Percentiles rank a stretch among this genome's conserved stretches.
Evolutionary conservation across 2,888 invertebrate genomes (phyloP).

Genomic region (Oxycera nigricornis): DNA sequence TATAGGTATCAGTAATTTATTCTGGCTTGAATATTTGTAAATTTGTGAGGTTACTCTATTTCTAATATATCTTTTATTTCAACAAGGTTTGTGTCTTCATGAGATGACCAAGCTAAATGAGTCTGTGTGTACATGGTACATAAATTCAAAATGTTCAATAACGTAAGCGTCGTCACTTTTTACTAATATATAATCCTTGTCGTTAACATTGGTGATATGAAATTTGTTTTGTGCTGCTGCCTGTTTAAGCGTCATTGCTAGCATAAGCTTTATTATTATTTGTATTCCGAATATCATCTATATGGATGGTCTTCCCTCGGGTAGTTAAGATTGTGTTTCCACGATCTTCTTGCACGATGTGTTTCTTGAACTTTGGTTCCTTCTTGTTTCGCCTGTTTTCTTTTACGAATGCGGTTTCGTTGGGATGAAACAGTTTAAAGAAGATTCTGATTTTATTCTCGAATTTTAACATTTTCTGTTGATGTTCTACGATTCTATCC

Average conservation of each 20-base stretch:
- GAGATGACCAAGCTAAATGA: no score
- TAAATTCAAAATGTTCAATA: neutral
- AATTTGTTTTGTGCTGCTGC: no score
- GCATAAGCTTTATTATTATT: neutral
- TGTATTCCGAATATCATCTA: slow-evolving; percentile 6
- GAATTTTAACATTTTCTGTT: neutral
- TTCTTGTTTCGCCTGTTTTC: neutral
- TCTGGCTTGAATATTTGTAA: no score
- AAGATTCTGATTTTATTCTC: slow-evolving; percentile 20
- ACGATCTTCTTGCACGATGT: slow-evolving; percentile 11
- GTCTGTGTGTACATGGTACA: no score
- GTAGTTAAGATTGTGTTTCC: slow-evolving; percentile 5
- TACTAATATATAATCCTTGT: neutral
- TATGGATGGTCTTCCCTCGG: neutral
- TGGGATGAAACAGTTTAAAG: neutral
- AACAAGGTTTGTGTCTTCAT: no score
- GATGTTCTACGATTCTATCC: neutral
- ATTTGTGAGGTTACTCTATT: no score
- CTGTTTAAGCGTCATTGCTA: no score
- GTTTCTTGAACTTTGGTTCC: neutral
- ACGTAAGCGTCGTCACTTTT: neutral
- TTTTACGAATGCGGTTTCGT: neutral
- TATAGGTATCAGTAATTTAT: no score
- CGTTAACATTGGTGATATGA: neutral
- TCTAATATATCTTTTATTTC: no score